Conservation (phyloP, 2,113 vertebrate genomes). For the Hippocampus guttulatus region DNA sequence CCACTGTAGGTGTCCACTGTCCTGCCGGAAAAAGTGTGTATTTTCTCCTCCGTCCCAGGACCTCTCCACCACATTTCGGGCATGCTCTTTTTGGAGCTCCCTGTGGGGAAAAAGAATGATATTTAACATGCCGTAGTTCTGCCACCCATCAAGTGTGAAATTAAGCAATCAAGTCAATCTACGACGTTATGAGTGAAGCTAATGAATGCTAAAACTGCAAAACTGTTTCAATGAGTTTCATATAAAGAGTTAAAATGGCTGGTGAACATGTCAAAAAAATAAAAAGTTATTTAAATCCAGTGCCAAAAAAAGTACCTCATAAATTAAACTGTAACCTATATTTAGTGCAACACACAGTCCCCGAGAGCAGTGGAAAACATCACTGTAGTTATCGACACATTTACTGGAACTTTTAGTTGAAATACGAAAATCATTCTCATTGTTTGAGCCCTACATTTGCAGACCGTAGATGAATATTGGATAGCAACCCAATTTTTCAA, state of each 20-base stretch:
- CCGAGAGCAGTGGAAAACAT: not conserved
- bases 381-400: not conserved
- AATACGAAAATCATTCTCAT: not conserved
- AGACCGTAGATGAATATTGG: not conserved
- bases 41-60: conserved; percentile 63
- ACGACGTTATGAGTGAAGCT: no score
- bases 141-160: no score
- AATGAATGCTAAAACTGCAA: no score
- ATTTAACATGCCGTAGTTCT: not conserved
- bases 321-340: no score
- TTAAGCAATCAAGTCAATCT: no score
- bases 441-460: not conserved
- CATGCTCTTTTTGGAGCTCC: conserved; percentile 70
- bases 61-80: conserved; percentile 74
- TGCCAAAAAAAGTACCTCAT: no score
- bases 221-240: no score
- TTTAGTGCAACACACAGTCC: no score
- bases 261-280: no score
- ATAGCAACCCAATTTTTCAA: not conserved
- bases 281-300: no score
- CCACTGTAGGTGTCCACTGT: conserved; percentile 76
- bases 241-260: no score
- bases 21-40: conserved; percentile 79
- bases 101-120: conserved; percentile 39
- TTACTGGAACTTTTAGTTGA: not conserved